Percentiles rank a stretch among this genome's conserved stretches.
Evolutionary conservation across 2,113 vertebrate species (phyloP).

Genomic region (Dipodomys spectabilis): DNA sequence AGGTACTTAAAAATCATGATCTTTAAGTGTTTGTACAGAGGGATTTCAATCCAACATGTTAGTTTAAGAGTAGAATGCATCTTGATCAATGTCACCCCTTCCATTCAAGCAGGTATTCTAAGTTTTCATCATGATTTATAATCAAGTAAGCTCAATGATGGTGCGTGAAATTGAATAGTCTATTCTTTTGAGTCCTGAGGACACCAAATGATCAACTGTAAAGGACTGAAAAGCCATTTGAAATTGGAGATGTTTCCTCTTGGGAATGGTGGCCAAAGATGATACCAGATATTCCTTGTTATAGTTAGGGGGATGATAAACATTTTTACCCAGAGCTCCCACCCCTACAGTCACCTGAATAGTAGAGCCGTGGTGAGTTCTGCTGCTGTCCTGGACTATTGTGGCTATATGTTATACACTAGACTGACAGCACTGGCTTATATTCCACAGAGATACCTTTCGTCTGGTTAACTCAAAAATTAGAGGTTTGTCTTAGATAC

Average conservation of each 20-base stretch:
- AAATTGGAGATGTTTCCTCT: background rate
- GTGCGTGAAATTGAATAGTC: background rate
- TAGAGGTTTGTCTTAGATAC: background rate
- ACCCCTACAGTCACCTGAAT: background rate
- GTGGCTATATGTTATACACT: background rate
- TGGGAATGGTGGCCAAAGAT: background rate
- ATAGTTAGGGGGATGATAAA: background rate
- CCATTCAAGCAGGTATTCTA: slow-evolving; percentile 21
- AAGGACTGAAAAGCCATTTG: background rate
- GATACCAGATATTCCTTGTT: background rate
- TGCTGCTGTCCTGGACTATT: background rate
- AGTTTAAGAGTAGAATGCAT: too few species aligned
- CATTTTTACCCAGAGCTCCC: background rate
- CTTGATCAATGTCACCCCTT: too few species aligned
- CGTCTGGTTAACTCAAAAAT: background rate
- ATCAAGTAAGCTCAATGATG: slow-evolving; percentile 5
- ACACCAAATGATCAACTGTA: background rate
- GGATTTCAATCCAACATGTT: too few species aligned
- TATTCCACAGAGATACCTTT: background rate
- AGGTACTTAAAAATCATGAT: background rate
- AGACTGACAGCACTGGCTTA: background rate
- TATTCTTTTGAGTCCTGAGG: background rate
- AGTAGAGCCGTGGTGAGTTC: background rate
- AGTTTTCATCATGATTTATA: background rate
- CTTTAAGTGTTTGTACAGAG: too few species aligned